phyloP scores from a whole-genome alignment of 2,113 vertebrate species.

The Jaculus jaculus region DNA sequence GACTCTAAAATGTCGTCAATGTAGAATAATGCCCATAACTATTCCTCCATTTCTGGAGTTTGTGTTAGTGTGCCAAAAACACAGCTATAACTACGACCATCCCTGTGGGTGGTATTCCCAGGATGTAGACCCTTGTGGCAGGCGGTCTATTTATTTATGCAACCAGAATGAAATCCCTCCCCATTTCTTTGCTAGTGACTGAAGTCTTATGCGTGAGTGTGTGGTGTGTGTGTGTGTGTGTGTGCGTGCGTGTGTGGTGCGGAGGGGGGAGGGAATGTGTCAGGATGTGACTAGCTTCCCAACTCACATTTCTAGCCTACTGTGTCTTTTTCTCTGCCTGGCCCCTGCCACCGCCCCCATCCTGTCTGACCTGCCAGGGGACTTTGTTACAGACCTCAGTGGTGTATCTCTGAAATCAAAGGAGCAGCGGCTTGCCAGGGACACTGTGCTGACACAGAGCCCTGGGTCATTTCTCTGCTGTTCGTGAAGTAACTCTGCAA shows the following conservation, averaged over 20 bases:
- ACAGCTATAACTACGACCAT: accelerated
- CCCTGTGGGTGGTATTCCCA: no score
- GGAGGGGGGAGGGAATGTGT: background rate
- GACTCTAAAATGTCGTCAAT: background rate
- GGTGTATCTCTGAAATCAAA: background rate
- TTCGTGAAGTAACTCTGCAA: background rate
- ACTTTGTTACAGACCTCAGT: background rate
- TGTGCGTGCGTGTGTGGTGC: no score
- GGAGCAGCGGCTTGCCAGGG: background rate
- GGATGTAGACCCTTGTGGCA: background rate
- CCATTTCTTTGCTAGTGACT: background rate
- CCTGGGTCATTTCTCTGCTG: background rate
- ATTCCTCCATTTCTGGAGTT: background rate
- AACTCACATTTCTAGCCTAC: background rate
- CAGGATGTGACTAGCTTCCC: background rate
- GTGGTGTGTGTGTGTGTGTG: no score
- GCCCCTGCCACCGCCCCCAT: background rate
- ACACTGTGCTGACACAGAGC: background rate
- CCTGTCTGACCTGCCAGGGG: background rate
- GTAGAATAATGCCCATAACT: background rate
- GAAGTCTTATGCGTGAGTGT: no score
- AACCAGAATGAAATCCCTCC: background rate
- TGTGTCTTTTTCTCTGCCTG: background rate
- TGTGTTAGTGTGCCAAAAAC: background rate
- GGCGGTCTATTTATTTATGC: background rate